Base-by-base conservation (phyloP, 2,113 vertebrate species). In the Oriolus oriolus region DNA sequence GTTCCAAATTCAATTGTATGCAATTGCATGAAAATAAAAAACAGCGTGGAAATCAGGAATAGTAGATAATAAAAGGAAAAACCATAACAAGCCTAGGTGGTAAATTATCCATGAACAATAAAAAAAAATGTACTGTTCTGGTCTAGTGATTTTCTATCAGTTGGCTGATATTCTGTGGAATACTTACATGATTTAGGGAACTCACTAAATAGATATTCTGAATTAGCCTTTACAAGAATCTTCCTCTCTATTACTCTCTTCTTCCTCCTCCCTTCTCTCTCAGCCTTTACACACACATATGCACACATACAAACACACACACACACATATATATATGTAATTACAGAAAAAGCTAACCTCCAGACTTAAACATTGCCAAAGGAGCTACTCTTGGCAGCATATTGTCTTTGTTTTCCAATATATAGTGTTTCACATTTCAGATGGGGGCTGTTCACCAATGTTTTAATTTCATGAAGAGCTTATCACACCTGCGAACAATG, bases 1-100 rank as follows among this genome's bases (percentile, higher is more conserved):
- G 83, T 95, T 96, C 35, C 65, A 96, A 89, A 96, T 95, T 96
- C 96, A 97, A 90, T 94, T 96, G 50, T 85, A 95, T 96, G 86
- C 87, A 96, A 91, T 91, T 73, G 45, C 83, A 88, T 88, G 84
- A 97, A 97, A 96, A 92, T 90, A 95, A 95, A 59, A 90, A 92
- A 96, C 39, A 39, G 53, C 2, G 9, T 78, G 89, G 68, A 97
- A 96, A 95, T 95, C 47, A 60, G 63, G 94, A 93, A 91, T 57
- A 94, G 44, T 61, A 82, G 53, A 65, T 78, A 93, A 90, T 92
- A 96, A 95, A 71, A 92, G 28, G 18, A 79, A 80, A 93, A 87
- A 60, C 60, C 41, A 73, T 45, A 85, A 82, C 56, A 92, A 95
- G 18, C 17, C 35, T 78, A 49, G 88, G 45, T 70, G 77, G 63